A percentile compares a stretch with the other conserved stretches of the same genome.
Evolutionary conservation across 2,113 vertebrate genomes (phyloP).

Genomic region (Montifringilla adamsi): DNA sequence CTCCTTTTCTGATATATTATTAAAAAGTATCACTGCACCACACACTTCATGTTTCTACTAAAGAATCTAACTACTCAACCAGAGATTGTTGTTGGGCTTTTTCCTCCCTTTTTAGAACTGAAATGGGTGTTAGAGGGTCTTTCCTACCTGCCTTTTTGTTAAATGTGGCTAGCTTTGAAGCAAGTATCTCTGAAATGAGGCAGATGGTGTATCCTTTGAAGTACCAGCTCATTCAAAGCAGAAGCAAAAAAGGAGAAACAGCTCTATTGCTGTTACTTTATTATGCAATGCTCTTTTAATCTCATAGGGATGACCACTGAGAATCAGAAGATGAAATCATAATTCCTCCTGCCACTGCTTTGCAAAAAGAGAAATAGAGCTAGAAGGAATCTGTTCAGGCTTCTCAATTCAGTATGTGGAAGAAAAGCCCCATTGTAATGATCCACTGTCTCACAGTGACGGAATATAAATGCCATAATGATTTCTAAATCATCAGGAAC

Average conservation of each 20-base stretch:
- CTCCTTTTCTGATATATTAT: constrained; percentile 38
- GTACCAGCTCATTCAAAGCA: constrained; percentile 67
- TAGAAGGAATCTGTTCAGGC: background rate
- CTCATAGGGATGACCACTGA: constrained; percentile 40
- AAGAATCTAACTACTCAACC: constrained; percentile 47
- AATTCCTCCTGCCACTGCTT: constrained; percentile 30
- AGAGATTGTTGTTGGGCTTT: constrained; percentile 27
- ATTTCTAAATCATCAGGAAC: background rate
- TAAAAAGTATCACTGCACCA: constrained; percentile 10
- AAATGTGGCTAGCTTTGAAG: constrained; percentile 70
- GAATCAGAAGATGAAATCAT: constrained; percentile 63
- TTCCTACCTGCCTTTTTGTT: constrained; percentile 62
- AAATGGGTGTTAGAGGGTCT: constrained; percentile 25
- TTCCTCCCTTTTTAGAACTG: background rate
- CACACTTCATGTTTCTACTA: background rate
- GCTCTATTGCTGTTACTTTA: constrained; percentile 48
- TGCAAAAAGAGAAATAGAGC: background rate
- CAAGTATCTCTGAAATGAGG: constrained; percentile 67
- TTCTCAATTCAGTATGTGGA: background rate
- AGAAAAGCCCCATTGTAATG: background rate
- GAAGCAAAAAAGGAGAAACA: background rate
- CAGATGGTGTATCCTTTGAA: constrained; percentile 70
- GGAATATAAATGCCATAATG: background rate
- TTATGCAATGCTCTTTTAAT: constrained; percentile 59
- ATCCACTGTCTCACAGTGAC: background rate